A percentile compares a stretch with the other conserved stretches of the same genome.
Conservation (phyloP, 2,797 vertebrate species). For the Lagodon rhomboides region DNA sequence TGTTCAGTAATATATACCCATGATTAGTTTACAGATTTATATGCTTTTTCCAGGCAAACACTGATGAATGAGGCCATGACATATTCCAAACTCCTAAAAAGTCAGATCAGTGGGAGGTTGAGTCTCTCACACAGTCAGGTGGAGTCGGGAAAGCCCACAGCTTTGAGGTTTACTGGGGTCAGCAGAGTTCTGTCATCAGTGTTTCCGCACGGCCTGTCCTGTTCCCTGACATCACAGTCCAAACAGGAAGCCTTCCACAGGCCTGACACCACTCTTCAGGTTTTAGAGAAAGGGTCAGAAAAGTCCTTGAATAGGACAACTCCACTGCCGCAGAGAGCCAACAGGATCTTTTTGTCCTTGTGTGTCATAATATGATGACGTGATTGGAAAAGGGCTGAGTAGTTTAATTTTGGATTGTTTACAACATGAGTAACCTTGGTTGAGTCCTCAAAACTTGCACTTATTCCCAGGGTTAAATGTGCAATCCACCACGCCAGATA, state of each 20-base stretch:
- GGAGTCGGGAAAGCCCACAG: slow-evolving; percentile 46
- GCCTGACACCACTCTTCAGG: slow-evolving; percentile 56
- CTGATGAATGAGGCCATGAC: slow-evolving; percentile 14
- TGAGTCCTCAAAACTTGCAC: slow-evolving; percentile 25
- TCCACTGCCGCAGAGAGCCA: slow-evolving; percentile 10
- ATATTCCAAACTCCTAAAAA: slow-evolving; percentile 9
- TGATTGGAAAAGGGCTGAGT: slow-evolving; percentile 17
- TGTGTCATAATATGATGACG: slow-evolving; percentile 37
- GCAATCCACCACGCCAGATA: slow-evolving; percentile 34
- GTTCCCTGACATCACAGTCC: slow-evolving; percentile 74
- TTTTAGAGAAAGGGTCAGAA: slow-evolving; percentile 56
- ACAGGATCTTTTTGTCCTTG: slow-evolving; percentile 33
- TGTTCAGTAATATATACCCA: slow-evolving; percentile 27
- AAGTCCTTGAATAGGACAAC: slow-evolving; percentile 32
- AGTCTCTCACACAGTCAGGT: slow-evolving; percentile 48
- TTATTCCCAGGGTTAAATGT: slow-evolving; percentile 33
- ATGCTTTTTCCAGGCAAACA: slow-evolving; percentile 8
- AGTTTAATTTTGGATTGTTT: slow-evolving; percentile 56
- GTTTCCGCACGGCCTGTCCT: slow-evolving; percentile 74
- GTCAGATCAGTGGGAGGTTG: slow-evolving; percentile 26
- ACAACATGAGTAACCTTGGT: slow-evolving; percentile 45
- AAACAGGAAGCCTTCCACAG: slow-evolving; percentile 77
- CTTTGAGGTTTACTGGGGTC: slow-evolving; percentile 63
- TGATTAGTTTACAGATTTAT: slow-evolving; percentile 31
- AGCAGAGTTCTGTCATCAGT: slow-evolving; percentile 70